Conservation (phyloP, 2,888 invertebrate species). For the Sicus ferrugineus region DNA sequence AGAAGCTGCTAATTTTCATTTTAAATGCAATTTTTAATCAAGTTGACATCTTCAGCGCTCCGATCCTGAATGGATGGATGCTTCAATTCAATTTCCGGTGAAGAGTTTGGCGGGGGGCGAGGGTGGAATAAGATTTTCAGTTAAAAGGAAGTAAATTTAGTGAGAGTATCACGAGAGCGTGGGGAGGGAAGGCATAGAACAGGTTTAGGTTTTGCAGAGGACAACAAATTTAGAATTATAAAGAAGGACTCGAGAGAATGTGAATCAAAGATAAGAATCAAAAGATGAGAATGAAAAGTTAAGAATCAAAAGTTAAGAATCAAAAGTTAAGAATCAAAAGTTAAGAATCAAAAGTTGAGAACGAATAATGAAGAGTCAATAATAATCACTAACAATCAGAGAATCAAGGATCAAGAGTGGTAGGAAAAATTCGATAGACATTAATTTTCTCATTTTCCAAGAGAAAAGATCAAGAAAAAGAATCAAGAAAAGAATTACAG, state of each 20-base stretch:
- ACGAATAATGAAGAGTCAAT: no score
- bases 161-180: background rate
- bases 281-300: no score
- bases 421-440: no score
- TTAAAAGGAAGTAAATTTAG: background rate
- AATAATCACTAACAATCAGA: no score
- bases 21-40: constrained; percentile 31
- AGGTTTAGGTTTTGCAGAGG: background rate
- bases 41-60: constrained; percentile 26
- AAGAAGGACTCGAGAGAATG: background rate
- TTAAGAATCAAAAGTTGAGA: no score
- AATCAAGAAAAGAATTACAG: no score
- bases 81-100: constrained; percentile 9
- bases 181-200: background rate
- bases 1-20: constrained; percentile 32
- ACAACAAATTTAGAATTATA: background rate
- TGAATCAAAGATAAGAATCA: background rate
- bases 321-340: no score
- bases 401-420: no score
- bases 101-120: background rate
- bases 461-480: no score
- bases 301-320: no score
- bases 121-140: background rate
- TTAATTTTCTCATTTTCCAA: no score
- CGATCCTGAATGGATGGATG: background rate